A percentile compares a stretch with the other conserved stretches of the same genome.
phyloP scores from a whole-genome alignment of 2,888 invertebrate genomes.

The Cosmopolites sordidus region DNA sequence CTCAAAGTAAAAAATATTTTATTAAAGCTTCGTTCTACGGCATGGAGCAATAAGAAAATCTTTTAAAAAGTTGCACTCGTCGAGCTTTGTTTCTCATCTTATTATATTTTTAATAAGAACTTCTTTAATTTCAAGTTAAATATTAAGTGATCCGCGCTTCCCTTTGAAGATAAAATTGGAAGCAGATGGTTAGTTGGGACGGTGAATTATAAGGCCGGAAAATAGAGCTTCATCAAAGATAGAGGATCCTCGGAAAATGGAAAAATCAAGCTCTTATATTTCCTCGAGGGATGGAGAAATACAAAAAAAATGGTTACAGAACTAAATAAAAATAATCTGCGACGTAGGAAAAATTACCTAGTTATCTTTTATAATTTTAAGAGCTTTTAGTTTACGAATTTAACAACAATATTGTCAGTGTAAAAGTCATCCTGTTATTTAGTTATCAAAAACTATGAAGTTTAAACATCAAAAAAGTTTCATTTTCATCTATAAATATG shows the following conservation, averaged over 20 bases:
- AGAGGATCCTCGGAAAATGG: background rate
- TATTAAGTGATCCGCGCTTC: constrained; percentile 2
- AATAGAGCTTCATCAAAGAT: background rate
- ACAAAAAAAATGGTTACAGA: too few species aligned
- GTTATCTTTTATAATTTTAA: too few species aligned
- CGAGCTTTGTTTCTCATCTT: constrained; percentile 14
- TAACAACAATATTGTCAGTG: too few species aligned
- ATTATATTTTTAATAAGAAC: constrained; percentile 20
- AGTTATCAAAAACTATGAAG: too few species aligned
- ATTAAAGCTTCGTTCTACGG: constrained; percentile 17
- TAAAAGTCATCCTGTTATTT: too few species aligned
- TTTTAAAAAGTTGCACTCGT: constrained; percentile 10
- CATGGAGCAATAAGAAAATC: constrained; percentile 18
- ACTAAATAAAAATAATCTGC: too few species aligned
- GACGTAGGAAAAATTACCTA: background rate
- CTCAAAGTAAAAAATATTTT: constrained; percentile 24
- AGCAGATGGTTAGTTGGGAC: background rate
- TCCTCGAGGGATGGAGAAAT: too few species aligned
- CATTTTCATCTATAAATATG: too few species aligned
- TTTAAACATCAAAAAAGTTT: too few species aligned
- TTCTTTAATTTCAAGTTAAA: constrained; percentile 14
- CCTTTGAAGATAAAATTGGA: constrained; percentile 1
- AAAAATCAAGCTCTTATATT: background rate
- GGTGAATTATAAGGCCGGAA: background rate
- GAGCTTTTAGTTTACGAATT: too few species aligned